A percentile compares a stretch with the other conserved stretches of the same genome.
phyloP scores from a whole-genome alignment of 2,797 vertebrate genomes.

The Catharus ustulatus region DNA sequence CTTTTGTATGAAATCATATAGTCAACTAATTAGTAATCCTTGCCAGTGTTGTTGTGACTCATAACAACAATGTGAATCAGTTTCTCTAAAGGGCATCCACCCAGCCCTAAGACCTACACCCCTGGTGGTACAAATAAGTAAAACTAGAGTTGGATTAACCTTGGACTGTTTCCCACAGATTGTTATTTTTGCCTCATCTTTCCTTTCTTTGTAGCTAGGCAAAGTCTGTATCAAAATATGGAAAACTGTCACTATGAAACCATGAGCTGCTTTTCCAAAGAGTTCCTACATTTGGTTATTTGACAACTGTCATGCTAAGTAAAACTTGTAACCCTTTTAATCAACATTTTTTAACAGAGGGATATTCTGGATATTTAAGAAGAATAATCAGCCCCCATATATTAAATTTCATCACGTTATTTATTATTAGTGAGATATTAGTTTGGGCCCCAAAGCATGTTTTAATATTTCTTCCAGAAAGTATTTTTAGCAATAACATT shows the following conservation, averaged over 20 bases:
- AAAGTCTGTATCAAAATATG: not conserved
- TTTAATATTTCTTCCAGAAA: constrained; percentile 16
- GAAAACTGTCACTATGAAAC: not conserved
- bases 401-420: not conserved
- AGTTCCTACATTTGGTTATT: not conserved
- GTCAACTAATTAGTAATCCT: constrained; percentile 32
- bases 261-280: not conserved
- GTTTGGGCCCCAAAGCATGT: not conserved
- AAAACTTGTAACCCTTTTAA: not conserved
- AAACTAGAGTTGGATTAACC: not conserved
- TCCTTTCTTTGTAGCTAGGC: not conserved
- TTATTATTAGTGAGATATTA: not conserved
- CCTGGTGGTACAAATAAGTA: not conserved
- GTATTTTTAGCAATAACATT: constrained; percentile 26
- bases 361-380: not conserved
- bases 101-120: not conserved
- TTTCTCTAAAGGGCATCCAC: constrained; percentile 22
- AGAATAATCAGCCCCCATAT: not conserved
- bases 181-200: not conserved
- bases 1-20: constrained; percentile 5
- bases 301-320: not conserved
- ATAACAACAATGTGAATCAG: constrained; percentile 47
- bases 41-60: constrained; percentile 24
- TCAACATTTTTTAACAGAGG: not conserved
- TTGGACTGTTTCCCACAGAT: not conserved